These are phyloP conservation scores for Candidula unifasciata DNA, from an alignment of 2,888 invertebrate species.

Conservation along the genomic window DNA sequence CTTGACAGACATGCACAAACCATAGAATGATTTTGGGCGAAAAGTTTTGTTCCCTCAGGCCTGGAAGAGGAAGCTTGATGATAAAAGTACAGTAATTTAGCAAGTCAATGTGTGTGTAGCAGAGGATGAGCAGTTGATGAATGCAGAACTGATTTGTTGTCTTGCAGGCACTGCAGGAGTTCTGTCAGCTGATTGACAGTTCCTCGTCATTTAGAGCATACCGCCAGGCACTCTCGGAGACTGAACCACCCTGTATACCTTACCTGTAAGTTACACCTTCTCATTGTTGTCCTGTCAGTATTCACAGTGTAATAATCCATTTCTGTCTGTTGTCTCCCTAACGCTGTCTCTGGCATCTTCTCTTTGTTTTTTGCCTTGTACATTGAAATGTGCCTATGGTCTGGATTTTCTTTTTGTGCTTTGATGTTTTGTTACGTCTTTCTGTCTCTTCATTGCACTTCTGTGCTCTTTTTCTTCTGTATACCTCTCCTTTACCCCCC, in stretches of 20 bases:
- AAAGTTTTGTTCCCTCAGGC: too few species aligned
- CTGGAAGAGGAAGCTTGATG: too few species aligned
- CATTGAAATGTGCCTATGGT: not conserved
- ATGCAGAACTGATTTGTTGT: not conserved
- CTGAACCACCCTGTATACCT: slow-evolving; percentile 98
- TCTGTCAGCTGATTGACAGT: slow-evolving; percentile 96
- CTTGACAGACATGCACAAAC: too few species aligned
- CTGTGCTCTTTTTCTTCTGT: not conserved
- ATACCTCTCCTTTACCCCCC: not conserved
- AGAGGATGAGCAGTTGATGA: too few species aligned
- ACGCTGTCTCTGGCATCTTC: not conserved
- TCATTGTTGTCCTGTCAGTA: not conserved
- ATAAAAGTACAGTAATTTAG: too few species aligned
- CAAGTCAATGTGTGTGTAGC: too few species aligned
- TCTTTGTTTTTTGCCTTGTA: not conserved
- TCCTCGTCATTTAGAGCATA: slow-evolving; percentile 99
- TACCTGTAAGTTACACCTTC: slow-evolving; percentile 76
- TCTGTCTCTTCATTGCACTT: not conserved
- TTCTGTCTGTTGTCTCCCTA: not conserved
- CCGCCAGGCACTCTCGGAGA: slow-evolving; percentile 93
- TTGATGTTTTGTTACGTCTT: not conserved
- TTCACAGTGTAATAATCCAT: not conserved
- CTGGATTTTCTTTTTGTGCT: not conserved
- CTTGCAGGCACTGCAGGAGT: slow-evolving; percentile 88
- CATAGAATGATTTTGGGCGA: too few species aligned